Conservation (phyloP, 2,797 vertebrate genomes). For the Coilia nasus region DNA sequence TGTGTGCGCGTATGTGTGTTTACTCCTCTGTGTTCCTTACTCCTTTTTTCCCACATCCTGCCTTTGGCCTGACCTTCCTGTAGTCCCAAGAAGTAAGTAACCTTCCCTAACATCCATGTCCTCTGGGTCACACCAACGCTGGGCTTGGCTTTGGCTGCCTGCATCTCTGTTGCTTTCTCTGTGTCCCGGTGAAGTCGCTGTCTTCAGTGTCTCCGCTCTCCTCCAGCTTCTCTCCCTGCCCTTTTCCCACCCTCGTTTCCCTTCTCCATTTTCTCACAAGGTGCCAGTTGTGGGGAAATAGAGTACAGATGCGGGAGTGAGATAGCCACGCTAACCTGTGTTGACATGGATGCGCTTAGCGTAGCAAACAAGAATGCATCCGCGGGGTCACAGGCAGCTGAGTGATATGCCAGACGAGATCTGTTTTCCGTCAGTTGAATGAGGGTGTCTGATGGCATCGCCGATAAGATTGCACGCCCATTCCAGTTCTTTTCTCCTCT, state of each 20-base stretch:
- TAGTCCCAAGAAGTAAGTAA: constrained; percentile 16
- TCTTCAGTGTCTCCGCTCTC: no score
- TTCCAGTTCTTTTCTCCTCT: background rate
- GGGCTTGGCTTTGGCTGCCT: no score
- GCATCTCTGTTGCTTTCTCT: no score
- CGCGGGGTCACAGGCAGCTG: background rate
- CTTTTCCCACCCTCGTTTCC: background rate
- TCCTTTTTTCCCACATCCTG: background rate
- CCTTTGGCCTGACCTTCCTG: background rate
- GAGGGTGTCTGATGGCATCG: constrained; percentile 16
- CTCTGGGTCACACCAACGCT: background rate
- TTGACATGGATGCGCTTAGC: background rate
- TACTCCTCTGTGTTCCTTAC: background rate
- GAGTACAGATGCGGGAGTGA: background rate
- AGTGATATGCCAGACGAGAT: constrained; percentile 10
- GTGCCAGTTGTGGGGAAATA: background rate
- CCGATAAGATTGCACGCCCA: background rate
- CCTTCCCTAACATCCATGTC: background rate
- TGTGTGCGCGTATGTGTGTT: background rate
- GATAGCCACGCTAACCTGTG: background rate
- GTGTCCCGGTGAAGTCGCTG: no score
- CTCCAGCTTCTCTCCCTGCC: no score
- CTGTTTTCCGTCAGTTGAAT: background rate
- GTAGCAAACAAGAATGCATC: background rate
- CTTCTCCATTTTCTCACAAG: background rate